Conservation (phyloP, 2,888 invertebrate species). For the Thymelicus acteon region DNA sequence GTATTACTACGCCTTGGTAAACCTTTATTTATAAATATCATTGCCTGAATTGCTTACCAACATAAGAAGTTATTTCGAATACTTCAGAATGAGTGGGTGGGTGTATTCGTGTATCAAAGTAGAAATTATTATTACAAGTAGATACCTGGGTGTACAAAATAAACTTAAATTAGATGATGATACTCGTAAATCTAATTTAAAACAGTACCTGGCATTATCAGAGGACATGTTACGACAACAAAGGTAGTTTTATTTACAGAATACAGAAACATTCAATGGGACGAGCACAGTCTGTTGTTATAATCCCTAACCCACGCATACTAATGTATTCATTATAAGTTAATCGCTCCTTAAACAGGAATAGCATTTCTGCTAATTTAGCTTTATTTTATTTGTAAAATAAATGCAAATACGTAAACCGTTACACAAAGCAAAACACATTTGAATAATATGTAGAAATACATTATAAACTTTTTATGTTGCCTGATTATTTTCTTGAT, state of each 20-base stretch:
- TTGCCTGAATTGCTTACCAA: too few relatives aligned
- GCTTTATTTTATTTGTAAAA: not conserved
- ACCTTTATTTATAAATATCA: too few relatives aligned
- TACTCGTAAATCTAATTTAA: not conserved
- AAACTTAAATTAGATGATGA: too few relatives aligned
- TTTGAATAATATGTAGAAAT: too few relatives aligned
- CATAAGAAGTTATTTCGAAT: too few relatives aligned
- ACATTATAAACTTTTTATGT: too few relatives aligned
- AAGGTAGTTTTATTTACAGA: not conserved
- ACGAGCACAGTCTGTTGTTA: constrained; percentile 4
- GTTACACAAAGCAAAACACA: not conserved
- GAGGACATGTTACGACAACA: not conserved
- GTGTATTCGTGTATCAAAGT: too few relatives aligned
- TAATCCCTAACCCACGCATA: constrained; percentile 23
- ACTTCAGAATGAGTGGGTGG: too few relatives aligned
- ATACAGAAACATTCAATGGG: constrained; percentile 8
- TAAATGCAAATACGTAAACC: not conserved
- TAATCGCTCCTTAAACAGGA: constrained; percentile 7
- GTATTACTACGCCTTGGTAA: too few relatives aligned
- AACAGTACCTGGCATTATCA: not conserved
- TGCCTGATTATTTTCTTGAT: too few relatives aligned
- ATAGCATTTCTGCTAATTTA: constrained; percentile 8
- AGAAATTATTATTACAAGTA: too few relatives aligned
- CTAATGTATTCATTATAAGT: constrained; percentile 18
- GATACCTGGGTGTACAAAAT: too few relatives aligned